phyloP scores from a whole-genome alignment of 2,888 invertebrate genomes.

The Masnerella sp. region DNA sequence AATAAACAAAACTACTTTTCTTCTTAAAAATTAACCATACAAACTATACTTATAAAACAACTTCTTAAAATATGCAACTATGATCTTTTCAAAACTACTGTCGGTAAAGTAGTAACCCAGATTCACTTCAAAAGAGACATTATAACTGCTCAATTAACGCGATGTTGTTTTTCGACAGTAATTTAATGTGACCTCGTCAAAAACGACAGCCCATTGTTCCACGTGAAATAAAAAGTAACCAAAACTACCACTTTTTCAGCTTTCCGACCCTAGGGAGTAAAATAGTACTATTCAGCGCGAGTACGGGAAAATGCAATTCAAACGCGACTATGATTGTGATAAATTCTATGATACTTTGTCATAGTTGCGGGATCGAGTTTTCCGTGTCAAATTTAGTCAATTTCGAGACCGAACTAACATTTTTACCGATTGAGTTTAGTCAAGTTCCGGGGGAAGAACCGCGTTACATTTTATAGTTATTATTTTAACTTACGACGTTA shows the following conservation, averaged over 20 bases:
- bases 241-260: slow-evolving; percentile 1
- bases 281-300: slow-evolving; percentile 5
- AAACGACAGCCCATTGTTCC: neutral
- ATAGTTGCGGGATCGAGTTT: neutral
- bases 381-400: slow-evolving; percentile 2
- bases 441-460: neutral
- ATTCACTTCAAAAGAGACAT: too few relatives aligned
- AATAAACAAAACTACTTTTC: too few relatives aligned
- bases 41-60: too few relatives aligned
- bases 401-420: neutral
- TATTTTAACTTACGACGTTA: neutral
- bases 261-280: slow-evolving; percentile 11
- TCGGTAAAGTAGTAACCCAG: too few relatives aligned
- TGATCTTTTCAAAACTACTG: too few relatives aligned
- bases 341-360: neutral
- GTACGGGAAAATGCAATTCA: neutral
- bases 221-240: slow-evolving; percentile 3
- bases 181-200: neutral
- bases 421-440: slow-evolving; percentile 11
- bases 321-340: slow-evolving; percentile 18
- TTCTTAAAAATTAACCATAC: too few relatives aligned
- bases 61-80: too few relatives aligned
- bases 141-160: too few relatives aligned
- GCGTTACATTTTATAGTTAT: slow-evolving; percentile 1
- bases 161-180: neutral